A percentile compares a stretch with the other conserved stretches of the same genome.
Conservation (phyloP, 2,888 invertebrate species). For the Horisme vitalbata region DNA sequence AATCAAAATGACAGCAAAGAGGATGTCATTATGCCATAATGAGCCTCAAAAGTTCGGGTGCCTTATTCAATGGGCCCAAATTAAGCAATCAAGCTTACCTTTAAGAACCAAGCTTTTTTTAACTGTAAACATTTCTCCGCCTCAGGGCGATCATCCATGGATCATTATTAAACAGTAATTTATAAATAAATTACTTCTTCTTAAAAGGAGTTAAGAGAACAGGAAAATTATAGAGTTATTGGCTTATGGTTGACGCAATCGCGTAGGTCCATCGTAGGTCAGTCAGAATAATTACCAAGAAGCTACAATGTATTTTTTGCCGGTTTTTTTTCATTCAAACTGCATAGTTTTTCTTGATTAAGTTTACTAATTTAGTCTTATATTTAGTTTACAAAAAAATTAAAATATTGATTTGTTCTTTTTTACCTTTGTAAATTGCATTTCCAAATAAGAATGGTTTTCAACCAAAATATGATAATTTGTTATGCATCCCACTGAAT, state of each 20-base stretch:
- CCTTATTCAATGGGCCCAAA: conserved; percentile 30
- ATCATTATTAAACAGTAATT: conserved; percentile 26
- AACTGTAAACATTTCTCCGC: conserved; percentile 31
- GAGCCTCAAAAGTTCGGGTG: conserved; percentile 22
- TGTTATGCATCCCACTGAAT: too few species aligned
- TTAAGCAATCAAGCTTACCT: conserved; percentile 32
- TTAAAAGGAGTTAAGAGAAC: conserved; percentile 13
- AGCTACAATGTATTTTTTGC: not conserved
- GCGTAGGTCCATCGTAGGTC: not conserved
- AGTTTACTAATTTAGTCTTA: conserved; percentile 1
- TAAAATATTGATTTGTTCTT: too few species aligned
- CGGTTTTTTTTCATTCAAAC: not conserved
- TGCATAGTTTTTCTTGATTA: not conserved
- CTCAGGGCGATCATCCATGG: conserved; percentile 25
- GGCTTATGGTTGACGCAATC: conserved; percentile 7
- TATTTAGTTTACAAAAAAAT: too few species aligned
- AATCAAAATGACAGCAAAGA: conserved; percentile 24
- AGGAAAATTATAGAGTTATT: conserved; percentile 7
- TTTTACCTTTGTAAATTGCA: too few species aligned
- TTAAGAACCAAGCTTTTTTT: conserved; percentile 20
- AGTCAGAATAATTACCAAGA: not conserved
- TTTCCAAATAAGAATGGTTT: too few species aligned
- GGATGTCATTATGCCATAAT: conserved; percentile 28
- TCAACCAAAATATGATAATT: too few species aligned
- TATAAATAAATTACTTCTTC: conserved; percentile 21